phyloP scores from a whole-genome alignment of 1,140 invertebrate species.

The Hylyphantes graminicola region DNA sequence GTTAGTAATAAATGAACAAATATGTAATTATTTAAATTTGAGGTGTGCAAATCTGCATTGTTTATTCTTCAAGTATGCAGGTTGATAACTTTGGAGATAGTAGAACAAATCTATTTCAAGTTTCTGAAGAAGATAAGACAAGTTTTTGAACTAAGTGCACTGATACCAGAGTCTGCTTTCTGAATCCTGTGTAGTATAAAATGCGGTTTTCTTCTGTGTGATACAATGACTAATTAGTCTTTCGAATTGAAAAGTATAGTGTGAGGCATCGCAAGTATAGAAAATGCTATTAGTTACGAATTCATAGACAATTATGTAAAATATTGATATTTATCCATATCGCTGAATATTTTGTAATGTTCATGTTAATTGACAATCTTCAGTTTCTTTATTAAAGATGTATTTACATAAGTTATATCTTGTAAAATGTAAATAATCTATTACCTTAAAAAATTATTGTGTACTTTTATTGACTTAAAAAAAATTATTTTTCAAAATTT shows the following conservation, averaged over 20 bases:
- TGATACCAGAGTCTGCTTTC: conserved; percentile 27
- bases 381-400: conserved; percentile 25
- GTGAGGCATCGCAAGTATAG: conserved; percentile 38
- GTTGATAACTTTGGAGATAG: conserved; percentile 18
- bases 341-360: conserved; percentile 29
- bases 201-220: conserved; percentile 50
- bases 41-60: too few relatives aligned
- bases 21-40: too few relatives aligned
- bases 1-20: too few relatives aligned
- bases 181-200: conserved; percentile 28
- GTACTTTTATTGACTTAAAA: too few relatives aligned
- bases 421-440: not conserved
- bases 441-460: too few relatives aligned
- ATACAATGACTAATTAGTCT: conserved; percentile 41
- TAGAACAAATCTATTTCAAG: conserved; percentile 34
- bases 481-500: too few relatives aligned
- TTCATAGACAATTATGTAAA: conserved; percentile 38
- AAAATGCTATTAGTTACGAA: conserved; percentile 16
- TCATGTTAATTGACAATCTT: conserved; percentile 37
- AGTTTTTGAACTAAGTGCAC: conserved; percentile 53
- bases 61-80: not conserved
- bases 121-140: conserved; percentile 26
- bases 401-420: conserved; percentile 2
- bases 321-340: conserved; percentile 7
- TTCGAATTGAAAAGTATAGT: conserved; percentile 40